These are phyloP conservation scores for Pangasius macronema DNA, from an alignment of 2,797 vertebrate species.

Conservation along the genomic window DNA sequence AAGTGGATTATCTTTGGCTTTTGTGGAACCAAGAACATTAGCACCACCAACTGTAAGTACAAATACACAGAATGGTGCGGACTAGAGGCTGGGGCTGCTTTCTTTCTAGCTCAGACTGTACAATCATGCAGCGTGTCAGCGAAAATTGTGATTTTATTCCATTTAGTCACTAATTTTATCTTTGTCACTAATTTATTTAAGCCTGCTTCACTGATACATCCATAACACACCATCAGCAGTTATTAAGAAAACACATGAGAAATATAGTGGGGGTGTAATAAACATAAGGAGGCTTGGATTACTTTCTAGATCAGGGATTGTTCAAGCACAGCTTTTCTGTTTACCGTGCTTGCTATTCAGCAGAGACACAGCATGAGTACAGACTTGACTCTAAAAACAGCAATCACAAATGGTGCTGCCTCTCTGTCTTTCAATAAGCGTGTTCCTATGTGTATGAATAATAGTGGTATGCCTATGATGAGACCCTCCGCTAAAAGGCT, in stretches of 20 bases:
- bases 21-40: neutral
- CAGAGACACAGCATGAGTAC: neutral
- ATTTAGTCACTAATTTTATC: neutral
- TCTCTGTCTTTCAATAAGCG: neutral
- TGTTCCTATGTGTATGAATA: neutral
- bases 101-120: neutral
- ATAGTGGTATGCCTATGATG: neutral
- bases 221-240: neutral
- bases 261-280: neutral
- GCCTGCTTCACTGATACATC: neutral
- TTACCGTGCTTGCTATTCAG: neutral
- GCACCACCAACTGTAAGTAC: neutral
- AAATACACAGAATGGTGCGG: neutral
- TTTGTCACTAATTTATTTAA: neutral
- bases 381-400: neutral
- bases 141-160: neutral
- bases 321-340: neutral
- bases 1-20: neutral
- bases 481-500: neutral
- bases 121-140: neutral
- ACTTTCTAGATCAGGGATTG: neutral
- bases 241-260: neutral
- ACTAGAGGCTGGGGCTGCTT: neutral
- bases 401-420: neutral
- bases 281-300: neutral